Conservation (phyloP, 2,113 vertebrate genomes). For the rabbit (Oryctolagus cuniculus) region mOryCun1.1 NC_091437.1:45204501-45205000, state of each 20-base stretch:
- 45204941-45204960: not conserved
- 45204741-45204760: conserved; percentile 77
- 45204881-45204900: not conserved
- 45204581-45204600: conserved; percentile 85
- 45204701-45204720: conserved; percentile 82
- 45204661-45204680: conserved; percentile 83
- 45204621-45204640: conserved; percentile 85
- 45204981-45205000: not conserved
- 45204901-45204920: not conserved
- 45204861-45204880: not conserved
- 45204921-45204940: not conserved
- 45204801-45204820: conserved; percentile 32
- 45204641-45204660: conserved; percentile 86
- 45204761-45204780: conserved; percentile 77
- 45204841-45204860: not conserved
- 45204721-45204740: conserved; percentile 76
- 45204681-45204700: conserved; percentile 85
- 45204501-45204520: conserved; percentile 80
- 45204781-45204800: conserved; percentile 74
- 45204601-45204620: conserved; percentile 84
- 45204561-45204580: conserved; percentile 82
- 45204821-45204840: not conserved
- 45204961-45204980: not conserved
- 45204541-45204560: conserved; percentile 85
- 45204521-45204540: conserved; percentile 66